Base-by-base conservation (phyloP, 2,888 invertebrate species). In the Drosophila dives region DNA sequence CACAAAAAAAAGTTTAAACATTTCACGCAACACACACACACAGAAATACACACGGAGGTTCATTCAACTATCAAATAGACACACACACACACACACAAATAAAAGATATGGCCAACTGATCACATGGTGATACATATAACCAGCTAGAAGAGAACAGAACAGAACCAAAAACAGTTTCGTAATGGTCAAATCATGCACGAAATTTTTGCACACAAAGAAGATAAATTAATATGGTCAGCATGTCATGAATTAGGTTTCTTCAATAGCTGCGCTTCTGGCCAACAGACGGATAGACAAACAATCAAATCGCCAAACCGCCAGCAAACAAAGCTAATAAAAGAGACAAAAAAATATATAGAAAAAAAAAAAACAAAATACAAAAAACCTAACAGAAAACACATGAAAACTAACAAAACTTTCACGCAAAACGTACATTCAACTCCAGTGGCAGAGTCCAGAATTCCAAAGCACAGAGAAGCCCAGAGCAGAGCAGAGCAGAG, bases 201-300 rank as follows among this genome's bases (percentile, higher is more conserved):
- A 87, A 80, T 85, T 85, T 78, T 90, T 55, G 55, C 55, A 86
- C 85, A 84, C 81, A 90, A 82, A 79, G 86, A 89, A 91, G 81
- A 86, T 87, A 89, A 86, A 90, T 91, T 91, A 86, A 90, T 88
- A 90, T 88, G 87, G 90, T 90, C 87, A 88, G 87, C 90, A 81
- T 90, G 89, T 88, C 87, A 88, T 90, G 90, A 90, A 81, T 88
- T 88, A 70, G 90, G 81, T 88, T 88, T 78, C 56, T 75, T 72
- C 66, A 65, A 63, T 77, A 65, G 71, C 74, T 65, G 58, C 58
- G 59, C 62, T 69, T 20, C 67, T 51, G 61, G 4, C 74, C 26
- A 58, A 29, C 48, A 15, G 45, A 23, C 45, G 1, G 42, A n/a
- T 26, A 7, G 61, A 17, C 53, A 49, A n/a, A 29, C 55, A 3